phyloP scores from a whole-genome alignment of 2,888 invertebrate species.

The Lottia scabra region DNA sequence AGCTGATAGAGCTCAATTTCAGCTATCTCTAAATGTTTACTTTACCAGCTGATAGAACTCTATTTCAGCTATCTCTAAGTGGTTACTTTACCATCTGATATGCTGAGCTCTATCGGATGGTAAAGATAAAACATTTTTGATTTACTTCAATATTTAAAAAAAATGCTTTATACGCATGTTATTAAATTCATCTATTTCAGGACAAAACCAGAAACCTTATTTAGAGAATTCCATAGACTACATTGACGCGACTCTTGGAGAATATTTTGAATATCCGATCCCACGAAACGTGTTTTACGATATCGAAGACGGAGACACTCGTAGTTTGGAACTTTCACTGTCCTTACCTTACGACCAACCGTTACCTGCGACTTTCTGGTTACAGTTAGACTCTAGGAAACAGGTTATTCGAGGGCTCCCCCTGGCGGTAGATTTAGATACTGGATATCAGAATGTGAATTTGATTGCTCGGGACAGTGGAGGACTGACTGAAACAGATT shows the following conservation, averaged over 20 bases:
- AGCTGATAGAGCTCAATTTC: too few species aligned
- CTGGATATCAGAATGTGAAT: conserved; percentile 27
- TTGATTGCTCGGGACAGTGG: conserved; percentile 36
- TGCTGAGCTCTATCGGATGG: too few species aligned
- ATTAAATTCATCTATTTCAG: not conserved
- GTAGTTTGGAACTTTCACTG: conserved; percentile 41
- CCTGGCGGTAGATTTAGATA: conserved; percentile 35
- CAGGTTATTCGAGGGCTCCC: conserved; percentile 53
- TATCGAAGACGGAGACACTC: conserved; percentile 52
- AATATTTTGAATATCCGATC: conserved; percentile 42
- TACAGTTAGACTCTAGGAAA: conserved; percentile 41
- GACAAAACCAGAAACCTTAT: conserved; percentile 31
- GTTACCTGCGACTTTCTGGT: conserved; percentile 44
- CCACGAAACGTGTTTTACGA: conserved; percentile 50
- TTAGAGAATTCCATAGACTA: conserved; percentile 42
- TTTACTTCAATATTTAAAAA: too few species aligned
- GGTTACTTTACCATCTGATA: too few species aligned
- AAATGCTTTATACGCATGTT: too few species aligned
- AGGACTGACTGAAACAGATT: conserved; percentile 29
- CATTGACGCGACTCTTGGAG: conserved; percentile 38
- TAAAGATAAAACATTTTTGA: too few species aligned
- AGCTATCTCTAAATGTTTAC: too few species aligned
- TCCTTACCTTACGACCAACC: conserved; percentile 33
- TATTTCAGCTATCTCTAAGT: not conserved
- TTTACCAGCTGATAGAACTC: too few species aligned